A percentile compares a stretch with the other conserved stretches of the same genome.
These are phyloP conservation scores for Capitella teleta DNA, from an alignment of 1,140 invertebrate species.

Conservation along the genomic window DNA sequence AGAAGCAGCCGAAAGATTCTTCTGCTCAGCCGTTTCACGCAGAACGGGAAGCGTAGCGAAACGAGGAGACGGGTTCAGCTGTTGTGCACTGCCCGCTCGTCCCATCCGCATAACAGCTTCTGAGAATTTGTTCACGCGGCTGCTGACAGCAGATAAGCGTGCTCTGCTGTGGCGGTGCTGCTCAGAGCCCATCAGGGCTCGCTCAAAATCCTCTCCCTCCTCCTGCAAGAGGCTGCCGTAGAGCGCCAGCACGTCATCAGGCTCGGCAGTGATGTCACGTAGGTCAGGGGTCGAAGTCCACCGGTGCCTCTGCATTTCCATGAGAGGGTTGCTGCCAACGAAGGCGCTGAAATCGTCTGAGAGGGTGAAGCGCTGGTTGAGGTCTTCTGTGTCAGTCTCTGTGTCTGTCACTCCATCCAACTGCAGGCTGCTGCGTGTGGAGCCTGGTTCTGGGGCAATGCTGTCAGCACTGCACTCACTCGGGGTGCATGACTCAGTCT, in stretches of 20 bases:
- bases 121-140: too few species aligned
- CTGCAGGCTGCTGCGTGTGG: background rate
- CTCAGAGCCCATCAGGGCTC: background rate
- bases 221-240: conserved; percentile 3
- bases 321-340: background rate
- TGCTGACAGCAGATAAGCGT: too few species aligned
- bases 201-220: background rate
- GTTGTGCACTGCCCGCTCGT: too few species aligned
- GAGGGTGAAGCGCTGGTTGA: background rate
- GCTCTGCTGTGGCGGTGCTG: too few species aligned
- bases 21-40: too few species aligned
- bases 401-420: background rate
- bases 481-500: background rate
- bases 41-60: too few species aligned
- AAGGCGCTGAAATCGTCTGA: background rate
- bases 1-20: too few species aligned
- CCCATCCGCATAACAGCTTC: too few species aligned
- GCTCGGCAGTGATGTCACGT: background rate
- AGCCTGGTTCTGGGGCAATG: background rate
- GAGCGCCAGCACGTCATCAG: background rate
- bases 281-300: conserved; percentile 1
- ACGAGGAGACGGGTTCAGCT: too few species aligned
- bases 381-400: background rate
- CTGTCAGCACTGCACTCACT: background rate
- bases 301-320: background rate